Percentiles rank a stretch among this genome's conserved stretches.
Conservation (phyloP, 2,797 vertebrate genomes). For the Decapterus maruadsi region DNA sequence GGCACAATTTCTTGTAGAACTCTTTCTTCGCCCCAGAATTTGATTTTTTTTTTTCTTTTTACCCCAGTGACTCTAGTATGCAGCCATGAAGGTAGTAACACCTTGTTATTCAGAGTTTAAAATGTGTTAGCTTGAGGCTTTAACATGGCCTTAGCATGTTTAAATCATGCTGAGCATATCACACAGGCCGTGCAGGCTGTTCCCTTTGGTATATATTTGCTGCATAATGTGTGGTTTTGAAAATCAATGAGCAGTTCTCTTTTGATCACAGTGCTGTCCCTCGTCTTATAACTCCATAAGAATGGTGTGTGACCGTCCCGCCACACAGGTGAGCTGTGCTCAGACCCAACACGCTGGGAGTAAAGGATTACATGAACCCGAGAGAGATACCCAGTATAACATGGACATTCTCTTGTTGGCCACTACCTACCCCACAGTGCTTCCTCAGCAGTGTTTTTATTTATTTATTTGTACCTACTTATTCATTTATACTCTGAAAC, state of each 20-base stretch:
- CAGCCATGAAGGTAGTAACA: conserved; percentile 34
- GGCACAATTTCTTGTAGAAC: conserved; percentile 43
- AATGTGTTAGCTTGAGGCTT: conserved; percentile 74
- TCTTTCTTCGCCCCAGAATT: conserved; percentile 40
- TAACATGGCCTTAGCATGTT: conserved; percentile 75
- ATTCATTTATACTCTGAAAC: too few species aligned
- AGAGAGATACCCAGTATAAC: neutral
- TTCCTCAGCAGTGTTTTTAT: too few species aligned
- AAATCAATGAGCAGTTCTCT: conserved; percentile 75
- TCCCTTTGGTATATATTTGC: conserved; percentile 79
- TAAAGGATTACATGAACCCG: too few species aligned
- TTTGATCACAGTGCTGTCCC: conserved; percentile 75
- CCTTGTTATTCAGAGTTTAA: conserved; percentile 62
- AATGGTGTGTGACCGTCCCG: conserved; percentile 36
- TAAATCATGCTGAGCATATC: conserved; percentile 73
- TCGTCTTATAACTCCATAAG: conserved; percentile 47
- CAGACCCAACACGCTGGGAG: conserved; percentile 5
- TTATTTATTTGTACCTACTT: too few species aligned
- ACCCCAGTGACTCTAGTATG: conserved; percentile 38
- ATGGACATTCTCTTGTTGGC: neutral
- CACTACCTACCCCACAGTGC: neutral
- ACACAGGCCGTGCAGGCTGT: conserved; percentile 59
- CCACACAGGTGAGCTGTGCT: conserved; percentile 50
- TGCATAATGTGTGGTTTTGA: conserved; percentile 76
- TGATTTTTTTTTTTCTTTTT: conserved; percentile 25